These are phyloP conservation scores for Caenorhabditis brenneri DNA, from an alignment of 1,140 invertebrate species.

Conservation along the genomic window DNA sequence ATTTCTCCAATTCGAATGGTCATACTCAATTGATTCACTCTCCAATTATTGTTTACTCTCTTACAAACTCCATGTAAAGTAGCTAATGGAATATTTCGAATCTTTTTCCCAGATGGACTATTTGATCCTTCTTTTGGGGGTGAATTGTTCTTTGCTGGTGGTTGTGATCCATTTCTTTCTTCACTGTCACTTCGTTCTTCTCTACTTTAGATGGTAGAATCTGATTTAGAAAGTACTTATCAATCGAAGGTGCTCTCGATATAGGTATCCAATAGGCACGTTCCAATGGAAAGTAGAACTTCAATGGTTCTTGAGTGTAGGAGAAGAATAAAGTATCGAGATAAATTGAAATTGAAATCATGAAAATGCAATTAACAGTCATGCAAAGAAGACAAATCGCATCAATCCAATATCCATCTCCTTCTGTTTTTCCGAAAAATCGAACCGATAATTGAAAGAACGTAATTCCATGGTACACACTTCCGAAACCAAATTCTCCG, in stretches of 20 bases:
- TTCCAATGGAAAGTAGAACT: not conserved
- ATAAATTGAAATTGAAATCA: not conserved
- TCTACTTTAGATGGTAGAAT: not conserved
- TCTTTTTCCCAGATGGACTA: not conserved
- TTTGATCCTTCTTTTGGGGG: not conserved
- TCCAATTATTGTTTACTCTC: not conserved
- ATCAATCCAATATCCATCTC: not conserved
- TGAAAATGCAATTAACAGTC: not conserved
- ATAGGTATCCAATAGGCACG: not conserved
- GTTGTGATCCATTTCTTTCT: not conserved
- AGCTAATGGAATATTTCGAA: not conserved
- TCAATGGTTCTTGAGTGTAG: not conserved
- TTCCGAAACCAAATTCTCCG: slow-evolving; percentile 30
- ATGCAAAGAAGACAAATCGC: not conserved
- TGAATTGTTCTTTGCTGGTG: not conserved
- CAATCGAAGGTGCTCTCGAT: not conserved
- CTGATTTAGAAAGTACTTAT: not conserved
- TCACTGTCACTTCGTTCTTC: not conserved
- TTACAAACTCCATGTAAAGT: not conserved
- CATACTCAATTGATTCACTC: slow-evolving; percentile 22
- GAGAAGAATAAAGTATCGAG: not conserved
- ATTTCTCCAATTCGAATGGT: not conserved
- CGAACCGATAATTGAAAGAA: slow-evolving; percentile 16
- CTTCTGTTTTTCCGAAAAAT: not conserved
- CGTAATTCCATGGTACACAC: not conserved